Evolutionary conservation across 2,888 invertebrate species (phyloP).

Genomic region (Trissoscelio sp.): DNA sequence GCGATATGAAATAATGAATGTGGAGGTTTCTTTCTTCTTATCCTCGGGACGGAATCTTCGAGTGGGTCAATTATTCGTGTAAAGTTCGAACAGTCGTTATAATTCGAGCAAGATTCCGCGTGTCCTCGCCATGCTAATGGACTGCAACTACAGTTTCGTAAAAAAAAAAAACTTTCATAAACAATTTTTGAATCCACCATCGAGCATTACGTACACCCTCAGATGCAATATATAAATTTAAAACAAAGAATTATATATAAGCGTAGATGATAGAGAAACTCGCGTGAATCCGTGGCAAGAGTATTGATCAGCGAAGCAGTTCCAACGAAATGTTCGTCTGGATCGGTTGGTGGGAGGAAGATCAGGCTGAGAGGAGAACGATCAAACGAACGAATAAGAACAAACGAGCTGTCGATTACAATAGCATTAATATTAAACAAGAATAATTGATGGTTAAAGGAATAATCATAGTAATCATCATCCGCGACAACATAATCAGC

Average conservation of each 20-base stretch:
- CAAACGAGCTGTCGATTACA: slow-evolving; percentile 58
- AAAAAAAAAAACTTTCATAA: slow-evolving; percentile 22
- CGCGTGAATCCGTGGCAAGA: slow-evolving; percentile 45
- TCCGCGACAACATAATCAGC: slow-evolving; percentile 67
- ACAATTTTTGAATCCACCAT: slow-evolving; percentile 10
- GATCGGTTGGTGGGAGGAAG: slow-evolving; percentile 9
- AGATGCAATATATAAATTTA: slow-evolving; percentile 55
- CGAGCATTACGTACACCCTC: slow-evolving; percentile 43
- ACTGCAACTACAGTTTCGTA: slow-evolving; percentile 4
- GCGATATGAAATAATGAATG: too few species aligned
- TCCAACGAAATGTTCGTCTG: slow-evolving; percentile 38
- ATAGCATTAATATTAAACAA: slow-evolving; percentile 62
- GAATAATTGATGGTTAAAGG: slow-evolving; percentile 60
- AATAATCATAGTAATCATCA: slow-evolving; percentile 66
- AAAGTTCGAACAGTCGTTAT: slow-evolving; percentile 20
- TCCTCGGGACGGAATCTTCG: slow-evolving; percentile 48
- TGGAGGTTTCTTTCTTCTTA: not conserved
- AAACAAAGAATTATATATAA: slow-evolving; percentile 27
- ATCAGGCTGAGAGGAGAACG: not conserved
- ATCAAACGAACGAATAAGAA: slow-evolving; percentile 19
- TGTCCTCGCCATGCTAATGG: not conserved
- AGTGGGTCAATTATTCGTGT: slow-evolving; percentile 62
- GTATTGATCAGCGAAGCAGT: slow-evolving; percentile 37
- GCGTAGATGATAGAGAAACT: slow-evolving; percentile 51
- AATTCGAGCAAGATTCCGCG: slow-evolving; percentile 36